Percentiles rank a stretch among this genome's conserved stretches.
These are phyloP conservation scores for Syrmaticus mikado DNA, from an alignment of 2,113 vertebrate species.

Conservation along the genomic window DNA sequence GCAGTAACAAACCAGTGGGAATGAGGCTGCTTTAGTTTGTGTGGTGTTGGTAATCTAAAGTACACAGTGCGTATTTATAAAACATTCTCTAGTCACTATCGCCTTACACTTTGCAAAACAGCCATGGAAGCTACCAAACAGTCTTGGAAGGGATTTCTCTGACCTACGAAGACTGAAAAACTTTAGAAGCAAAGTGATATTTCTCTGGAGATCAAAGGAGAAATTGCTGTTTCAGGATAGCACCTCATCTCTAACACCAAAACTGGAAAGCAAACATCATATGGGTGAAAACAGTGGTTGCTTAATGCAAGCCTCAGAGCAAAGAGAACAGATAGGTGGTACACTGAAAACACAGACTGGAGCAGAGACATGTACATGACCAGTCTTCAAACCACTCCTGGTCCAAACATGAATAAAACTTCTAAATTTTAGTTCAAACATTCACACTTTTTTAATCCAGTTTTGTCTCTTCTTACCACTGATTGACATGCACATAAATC, in stretches of 20 bases:
- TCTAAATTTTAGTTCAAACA: neutral
- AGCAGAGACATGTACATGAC: neutral
- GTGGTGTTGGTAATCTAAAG: neutral
- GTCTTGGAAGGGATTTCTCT: neutral
- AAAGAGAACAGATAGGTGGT: neutral
- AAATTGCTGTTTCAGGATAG: neutral
- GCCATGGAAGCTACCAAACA: neutral
- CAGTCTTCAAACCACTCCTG: neutral
- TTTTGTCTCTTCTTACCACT: neutral
- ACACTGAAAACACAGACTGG: neutral
- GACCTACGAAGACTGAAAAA: neutral
- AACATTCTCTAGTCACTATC: neutral
- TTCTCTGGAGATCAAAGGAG: neutral
- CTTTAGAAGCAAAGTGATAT: neutral
- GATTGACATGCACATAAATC: neutral
- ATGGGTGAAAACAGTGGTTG: neutral
- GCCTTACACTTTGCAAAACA: neutral
- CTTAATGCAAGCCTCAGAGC: neutral
- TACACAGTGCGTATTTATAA: neutral
- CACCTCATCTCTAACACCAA: neutral
- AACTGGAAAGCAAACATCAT: neutral
- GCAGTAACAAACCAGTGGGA: neutral
- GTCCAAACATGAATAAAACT: neutral
- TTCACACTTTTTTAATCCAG: neutral
- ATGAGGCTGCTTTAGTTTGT: neutral